Evolutionary conservation across 1,140 invertebrate species (phyloP).

Genomic region (Trachymyrmex septentrionalis): DNA sequence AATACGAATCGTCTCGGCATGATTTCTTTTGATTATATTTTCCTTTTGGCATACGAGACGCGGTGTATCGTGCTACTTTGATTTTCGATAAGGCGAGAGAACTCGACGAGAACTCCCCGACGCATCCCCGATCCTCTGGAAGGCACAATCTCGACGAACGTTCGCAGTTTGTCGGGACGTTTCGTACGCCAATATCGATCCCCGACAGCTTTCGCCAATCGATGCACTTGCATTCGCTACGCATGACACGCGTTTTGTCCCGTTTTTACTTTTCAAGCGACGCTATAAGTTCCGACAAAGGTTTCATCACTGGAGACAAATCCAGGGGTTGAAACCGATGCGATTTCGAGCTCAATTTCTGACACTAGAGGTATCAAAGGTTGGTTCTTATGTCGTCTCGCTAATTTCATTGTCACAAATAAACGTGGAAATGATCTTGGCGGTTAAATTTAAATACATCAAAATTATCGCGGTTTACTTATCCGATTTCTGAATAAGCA

Average conservation of each 20-base stretch:
- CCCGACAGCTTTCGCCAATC: constrained; percentile 56
- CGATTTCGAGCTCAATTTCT: background rate
- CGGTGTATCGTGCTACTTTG: constrained; percentile 68
- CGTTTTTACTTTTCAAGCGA: constrained; percentile 42
- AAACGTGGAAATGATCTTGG: background rate
- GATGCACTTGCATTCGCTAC: constrained; percentile 49
- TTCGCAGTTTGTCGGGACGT: constrained; percentile 61
- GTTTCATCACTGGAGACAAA: constrained; percentile 2
- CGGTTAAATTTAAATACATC: background rate
- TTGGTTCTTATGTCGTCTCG: background rate
- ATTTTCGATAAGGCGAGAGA: constrained; percentile 63
- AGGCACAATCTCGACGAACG: constrained; percentile 74
- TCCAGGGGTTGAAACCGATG: constrained; percentile 5
- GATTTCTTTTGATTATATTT: constrained; percentile 59
- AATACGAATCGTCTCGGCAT: constrained; percentile 31
- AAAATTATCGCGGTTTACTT: background rate
- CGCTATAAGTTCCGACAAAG: constrained; percentile 30
- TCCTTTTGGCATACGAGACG: constrained; percentile 69
- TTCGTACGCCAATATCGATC: constrained; percentile 68
- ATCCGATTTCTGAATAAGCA: background rate
- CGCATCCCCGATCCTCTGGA: constrained; percentile 54
- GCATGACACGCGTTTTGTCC: constrained; percentile 44
- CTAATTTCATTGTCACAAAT: background rate
- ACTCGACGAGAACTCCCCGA: constrained; percentile 54
- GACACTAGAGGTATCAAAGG: background rate